These are phyloP conservation scores for Microctonus aethiopoides DNA, from an alignment of 2,888 invertebrate species.

Conservation along the genomic window DNA sequence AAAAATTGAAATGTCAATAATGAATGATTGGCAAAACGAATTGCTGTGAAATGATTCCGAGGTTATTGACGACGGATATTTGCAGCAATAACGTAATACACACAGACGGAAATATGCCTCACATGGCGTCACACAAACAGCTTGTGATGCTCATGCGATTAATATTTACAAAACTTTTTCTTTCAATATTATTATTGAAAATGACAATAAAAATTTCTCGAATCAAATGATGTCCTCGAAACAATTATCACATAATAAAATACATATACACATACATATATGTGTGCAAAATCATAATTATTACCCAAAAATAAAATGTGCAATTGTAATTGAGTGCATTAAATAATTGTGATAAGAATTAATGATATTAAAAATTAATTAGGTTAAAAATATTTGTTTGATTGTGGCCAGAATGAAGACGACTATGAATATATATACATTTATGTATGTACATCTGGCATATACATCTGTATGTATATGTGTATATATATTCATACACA, in stretches of 20 bases:
- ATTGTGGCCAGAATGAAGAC: slow-evolving; percentile 30
- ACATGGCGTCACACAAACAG: slow-evolving; percentile 12
- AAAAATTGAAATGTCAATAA: slow-evolving; percentile 10
- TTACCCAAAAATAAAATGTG: neutral
- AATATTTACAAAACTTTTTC: slow-evolving; percentile 32
- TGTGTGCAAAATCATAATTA: neutral
- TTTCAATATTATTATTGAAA: slow-evolving; percentile 24
- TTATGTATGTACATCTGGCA: neutral
- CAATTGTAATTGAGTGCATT: neutral
- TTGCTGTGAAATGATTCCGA: slow-evolving; percentile 3
- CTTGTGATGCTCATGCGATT: neutral
- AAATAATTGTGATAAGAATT: neutral
- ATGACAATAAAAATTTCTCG: slow-evolving; percentile 20
- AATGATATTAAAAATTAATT: neutral
- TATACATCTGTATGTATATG: neutral
- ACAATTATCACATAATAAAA: neutral
- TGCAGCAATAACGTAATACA: slow-evolving; percentile 17
- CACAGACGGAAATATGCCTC: slow-evolving; percentile 20
- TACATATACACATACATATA: neutral
- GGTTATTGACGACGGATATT: slow-evolving; percentile 14
- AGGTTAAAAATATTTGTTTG: neutral
- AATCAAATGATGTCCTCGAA: neutral
- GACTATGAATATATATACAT: slow-evolving; percentile 14
- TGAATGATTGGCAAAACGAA: slow-evolving; percentile 5
- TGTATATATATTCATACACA: neutral